phyloP scores from a whole-genome alignment of 2,888 invertebrate genomes.

The Allygus modestus region DNA sequence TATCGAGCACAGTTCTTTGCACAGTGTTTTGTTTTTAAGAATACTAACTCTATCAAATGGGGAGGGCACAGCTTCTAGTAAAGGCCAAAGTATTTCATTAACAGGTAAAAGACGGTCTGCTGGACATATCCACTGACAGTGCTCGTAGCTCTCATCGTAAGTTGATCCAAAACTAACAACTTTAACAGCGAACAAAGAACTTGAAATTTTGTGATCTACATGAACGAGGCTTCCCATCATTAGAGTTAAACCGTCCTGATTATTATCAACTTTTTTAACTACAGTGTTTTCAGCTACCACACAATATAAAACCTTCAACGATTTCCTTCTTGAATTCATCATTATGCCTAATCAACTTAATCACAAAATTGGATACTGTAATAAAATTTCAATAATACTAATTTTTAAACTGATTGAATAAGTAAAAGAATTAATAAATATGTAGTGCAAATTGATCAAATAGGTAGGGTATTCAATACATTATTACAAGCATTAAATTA shows the following conservation, averaged over 20 bases:
- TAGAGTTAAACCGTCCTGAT: conserved; percentile 51
- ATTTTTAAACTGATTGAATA: not conserved
- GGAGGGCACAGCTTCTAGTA: conserved; percentile 68
- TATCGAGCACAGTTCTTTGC: conserved; percentile 68
- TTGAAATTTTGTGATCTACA: conserved; percentile 63
- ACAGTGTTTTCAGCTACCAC: conserved; percentile 64
- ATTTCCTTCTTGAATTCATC: conserved; percentile 48
- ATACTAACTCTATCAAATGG: conserved; percentile 66
- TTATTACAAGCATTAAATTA: conserved; percentile 9
- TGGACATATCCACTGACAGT: conserved; percentile 68
- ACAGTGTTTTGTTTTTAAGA: conserved; percentile 66
- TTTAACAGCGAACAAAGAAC: conserved; percentile 67
- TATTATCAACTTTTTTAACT: conserved; percentile 56
- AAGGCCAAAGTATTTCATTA: conserved; percentile 68
- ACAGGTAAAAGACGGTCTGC: conserved; percentile 67
- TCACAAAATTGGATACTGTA: not conserved
- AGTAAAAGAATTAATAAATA: not conserved
- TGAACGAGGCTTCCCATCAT: conserved; percentile 68
- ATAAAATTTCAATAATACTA: not conserved
- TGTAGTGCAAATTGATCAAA: not conserved
- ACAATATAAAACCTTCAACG: conserved; percentile 59
- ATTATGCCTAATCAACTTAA: not conserved
- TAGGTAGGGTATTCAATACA: not conserved
- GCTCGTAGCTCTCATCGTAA: conserved; percentile 65
- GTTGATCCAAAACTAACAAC: conserved; percentile 66